A percentile compares a stretch with the other conserved stretches of the same genome.
These are phyloP conservation scores for Tribolium madens DNA, from an alignment of 1,140 invertebrate genomes.

Conservation along the genomic window DNA sequence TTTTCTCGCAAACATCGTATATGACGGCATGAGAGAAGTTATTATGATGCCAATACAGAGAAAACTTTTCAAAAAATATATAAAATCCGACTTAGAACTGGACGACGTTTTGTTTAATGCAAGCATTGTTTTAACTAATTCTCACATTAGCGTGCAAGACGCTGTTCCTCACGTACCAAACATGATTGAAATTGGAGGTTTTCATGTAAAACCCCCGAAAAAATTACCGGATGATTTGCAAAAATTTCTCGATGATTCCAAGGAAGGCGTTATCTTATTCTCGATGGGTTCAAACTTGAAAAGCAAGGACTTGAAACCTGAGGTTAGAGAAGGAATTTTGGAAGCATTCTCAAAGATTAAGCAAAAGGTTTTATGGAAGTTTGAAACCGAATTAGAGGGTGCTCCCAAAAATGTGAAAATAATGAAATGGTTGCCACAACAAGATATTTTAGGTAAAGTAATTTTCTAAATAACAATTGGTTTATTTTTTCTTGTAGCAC, in stretches of 20 bases:
- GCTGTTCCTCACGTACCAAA: conserved; percentile 65
- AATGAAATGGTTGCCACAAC: conserved; percentile 71
- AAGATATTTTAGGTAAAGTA: conserved; percentile 69
- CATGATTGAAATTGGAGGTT: conserved; percentile 64
- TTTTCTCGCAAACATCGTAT: not conserved
- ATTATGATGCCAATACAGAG: not conserved
- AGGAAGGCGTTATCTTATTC: conserved; percentile 68
- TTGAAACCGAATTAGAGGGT: conserved; percentile 5
- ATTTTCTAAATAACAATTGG: too few species aligned
- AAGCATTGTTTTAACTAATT: conserved; percentile 48
- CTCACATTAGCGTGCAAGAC: conserved; percentile 43
- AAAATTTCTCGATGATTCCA: conserved; percentile 64
- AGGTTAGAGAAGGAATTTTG: conserved; percentile 62
- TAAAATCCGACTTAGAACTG: conserved; percentile 3
- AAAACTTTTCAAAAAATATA: conserved; percentile 7
- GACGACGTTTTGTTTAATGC: conserved; percentile 39
- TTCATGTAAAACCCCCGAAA: conserved; percentile 61
- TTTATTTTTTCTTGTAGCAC: conserved; percentile 62
- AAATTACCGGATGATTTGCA: conserved; percentile 66
- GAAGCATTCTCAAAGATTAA: conserved; percentile 67
- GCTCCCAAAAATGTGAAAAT: conserved; percentile 66
- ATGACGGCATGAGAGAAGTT: not conserved
- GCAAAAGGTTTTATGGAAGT: conserved; percentile 57
- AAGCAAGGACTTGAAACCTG: conserved; percentile 62
- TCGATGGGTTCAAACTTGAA: conserved; percentile 68